phyloP scores from a whole-genome alignment of 2,888 invertebrate genomes.

The Rhingia campestris region DNA sequence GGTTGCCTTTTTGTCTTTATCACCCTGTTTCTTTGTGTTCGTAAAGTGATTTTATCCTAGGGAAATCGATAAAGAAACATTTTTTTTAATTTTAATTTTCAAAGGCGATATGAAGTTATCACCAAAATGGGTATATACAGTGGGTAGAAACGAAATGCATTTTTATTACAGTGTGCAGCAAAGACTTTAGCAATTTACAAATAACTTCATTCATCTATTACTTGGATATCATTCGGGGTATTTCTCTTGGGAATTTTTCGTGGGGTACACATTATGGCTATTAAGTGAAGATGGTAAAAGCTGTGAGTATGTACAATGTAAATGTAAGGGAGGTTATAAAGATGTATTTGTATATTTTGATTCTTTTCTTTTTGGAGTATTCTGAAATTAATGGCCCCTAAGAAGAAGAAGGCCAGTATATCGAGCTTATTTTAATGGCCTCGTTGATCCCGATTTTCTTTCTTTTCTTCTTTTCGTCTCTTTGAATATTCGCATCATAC shows the following conservation, averaged over 20 bases:
- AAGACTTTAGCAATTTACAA: constrained; percentile 62
- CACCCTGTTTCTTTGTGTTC: constrained; percentile 22
- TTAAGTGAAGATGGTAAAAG: not conserved
- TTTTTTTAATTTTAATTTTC: constrained; percentile 32
- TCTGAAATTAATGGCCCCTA: constrained; percentile 58
- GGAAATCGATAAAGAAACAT: not conserved
- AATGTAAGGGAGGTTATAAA: constrained; percentile 12
- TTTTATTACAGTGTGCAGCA: constrained; percentile 4
- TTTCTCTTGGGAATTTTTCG: constrained; percentile 21
- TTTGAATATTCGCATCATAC: constrained; percentile 7
- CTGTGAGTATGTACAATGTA: not conserved
- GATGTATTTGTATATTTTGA: constrained; percentile 29
- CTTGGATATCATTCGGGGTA: constrained; percentile 52
- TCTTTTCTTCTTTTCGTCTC: not conserved
- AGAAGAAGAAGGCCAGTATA: constrained; percentile 43
- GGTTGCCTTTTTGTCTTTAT: too few relatives aligned
- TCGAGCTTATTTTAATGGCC: constrained; percentile 54
- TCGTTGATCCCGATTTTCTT: constrained; percentile 50
- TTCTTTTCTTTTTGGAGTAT: constrained; percentile 14
- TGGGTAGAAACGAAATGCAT: constrained; percentile 17
- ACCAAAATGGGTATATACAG: not conserved
- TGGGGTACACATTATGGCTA: constrained; percentile 17
- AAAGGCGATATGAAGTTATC: constrained; percentile 25
- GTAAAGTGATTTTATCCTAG: constrained; percentile 28
- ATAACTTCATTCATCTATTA: constrained; percentile 64